Evolutionary conservation across 2,797 vertebrate genomes (phyloP), one percentile per base, ranked within the genome.

Genomic region (Jordanella pulchra): DNA sequence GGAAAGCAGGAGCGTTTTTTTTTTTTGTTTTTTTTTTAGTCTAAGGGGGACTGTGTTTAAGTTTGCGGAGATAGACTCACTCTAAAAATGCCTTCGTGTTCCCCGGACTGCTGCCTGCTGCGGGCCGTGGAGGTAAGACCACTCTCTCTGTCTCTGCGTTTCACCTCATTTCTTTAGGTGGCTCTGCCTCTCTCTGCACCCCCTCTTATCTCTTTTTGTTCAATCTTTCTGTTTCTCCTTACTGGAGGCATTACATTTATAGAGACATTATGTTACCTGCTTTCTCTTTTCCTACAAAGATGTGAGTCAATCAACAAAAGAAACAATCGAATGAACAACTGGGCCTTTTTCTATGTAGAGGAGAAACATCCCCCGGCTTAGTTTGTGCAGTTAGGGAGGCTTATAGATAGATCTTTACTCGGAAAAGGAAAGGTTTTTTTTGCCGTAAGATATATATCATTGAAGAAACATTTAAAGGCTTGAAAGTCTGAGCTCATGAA

Each of bases 11-110:
- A n/a, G 76, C 82, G 47, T 65, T 84, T 88, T 77, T 77, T 82
- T 39, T 7, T n/a, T n/a, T n/a, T n/a, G n/a, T n/a, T 48, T 65
- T 84, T 88, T 77, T 77, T 82, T 39, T 7, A 7, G 30, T 67
- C 12, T 35, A 25, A 32, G 47, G 61, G 83, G 64, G 76, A 70
- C 75, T 69, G 80, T 60, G 53, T 56, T 73, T 76, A 80, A 73
- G 81, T 88, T 87, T 87, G 73, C 71, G 89, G 90, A 94, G 91
- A 85, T 89, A 76, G 82, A 73, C 85, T 86, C 78, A 83, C 66
- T 93, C 94, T 93, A 91, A 89, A 93, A 95, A 96, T 97, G 95
- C 96, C 96, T 83, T 96, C 95, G 91, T 96, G 95, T 92, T 96
- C 95, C 90, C 93, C 95, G 44, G 93, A 94, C 91, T 96, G 95